These are phyloP conservation scores for Ophion ventricosus DNA, from an alignment of 2,888 invertebrate genomes.

Conservation along the genomic window DNA sequence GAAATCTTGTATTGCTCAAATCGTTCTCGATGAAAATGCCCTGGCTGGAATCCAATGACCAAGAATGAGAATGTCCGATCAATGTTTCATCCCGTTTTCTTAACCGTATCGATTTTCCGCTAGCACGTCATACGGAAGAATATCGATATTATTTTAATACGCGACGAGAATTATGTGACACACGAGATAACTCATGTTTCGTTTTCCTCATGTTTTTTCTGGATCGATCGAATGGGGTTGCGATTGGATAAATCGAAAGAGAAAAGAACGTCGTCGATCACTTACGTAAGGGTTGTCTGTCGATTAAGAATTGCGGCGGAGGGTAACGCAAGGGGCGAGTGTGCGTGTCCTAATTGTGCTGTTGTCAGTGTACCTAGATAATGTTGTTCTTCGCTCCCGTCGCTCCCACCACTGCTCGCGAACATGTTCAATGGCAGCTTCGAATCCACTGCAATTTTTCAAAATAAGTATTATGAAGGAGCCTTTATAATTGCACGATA, in stretches of 20 bases:
- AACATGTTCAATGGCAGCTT: slow-evolving; percentile 81
- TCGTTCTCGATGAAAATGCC: no score
- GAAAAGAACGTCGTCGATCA: slow-evolving; percentile 51
- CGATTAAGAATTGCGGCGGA: slow-evolving; percentile 84
- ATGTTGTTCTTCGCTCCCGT: slow-evolving; percentile 76
- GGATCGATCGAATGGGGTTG: neutral
- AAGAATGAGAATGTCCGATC: no score
- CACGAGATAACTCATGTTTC: neutral
- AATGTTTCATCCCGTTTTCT: no score
- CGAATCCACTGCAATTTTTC: slow-evolving; percentile 80
- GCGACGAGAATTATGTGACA: neutral
- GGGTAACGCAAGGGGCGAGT: slow-evolving; percentile 84
- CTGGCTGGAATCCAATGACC: no score
- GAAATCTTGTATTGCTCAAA: no score
- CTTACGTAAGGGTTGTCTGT: slow-evolving; percentile 85
- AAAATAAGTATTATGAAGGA: slow-evolving; percentile 18
- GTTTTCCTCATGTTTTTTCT: neutral
- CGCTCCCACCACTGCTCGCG: slow-evolving; percentile 75
- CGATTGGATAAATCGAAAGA: neutral
- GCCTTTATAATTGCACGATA: neutral
- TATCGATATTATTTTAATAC: neutral
- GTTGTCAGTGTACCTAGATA: slow-evolving; percentile 76
- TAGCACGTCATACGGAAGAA: neutral
- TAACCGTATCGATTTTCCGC: no score
- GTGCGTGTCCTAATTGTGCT: slow-evolving; percentile 78